Percentiles rank a stretch among this genome's conserved stretches.
Evolutionary conservation across 1,140 invertebrate genomes (phyloP).

Genomic region (Drosophila ironensis): DNA sequence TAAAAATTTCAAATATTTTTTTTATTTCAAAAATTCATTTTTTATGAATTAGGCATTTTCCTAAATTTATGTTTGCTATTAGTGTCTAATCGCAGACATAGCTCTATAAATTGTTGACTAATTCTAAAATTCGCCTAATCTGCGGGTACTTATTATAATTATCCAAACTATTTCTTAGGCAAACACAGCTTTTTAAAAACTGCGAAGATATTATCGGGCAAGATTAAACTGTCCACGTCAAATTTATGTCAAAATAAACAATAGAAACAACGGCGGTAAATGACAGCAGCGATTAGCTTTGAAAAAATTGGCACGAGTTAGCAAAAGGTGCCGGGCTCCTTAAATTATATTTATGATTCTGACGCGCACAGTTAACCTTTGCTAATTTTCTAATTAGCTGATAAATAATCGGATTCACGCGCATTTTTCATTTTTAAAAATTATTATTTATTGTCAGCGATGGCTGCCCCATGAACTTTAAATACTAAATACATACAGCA

Average conservation of each 20-base stretch:
- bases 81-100: background rate
- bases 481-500: conserved; percentile 33
- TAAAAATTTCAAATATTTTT: no score
- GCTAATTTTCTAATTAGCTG: conserved; percentile 73
- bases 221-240: conserved; percentile 68
- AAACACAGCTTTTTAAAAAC: conserved; percentile 17
- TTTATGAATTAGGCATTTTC: no score
- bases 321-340: conserved; percentile 12
- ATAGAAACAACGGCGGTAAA: conserved; percentile 39
- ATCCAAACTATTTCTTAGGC: conserved; percentile 24
- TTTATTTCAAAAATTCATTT: no score
- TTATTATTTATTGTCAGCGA: conserved; percentile 60
- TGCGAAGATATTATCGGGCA: conserved; percentile 34
- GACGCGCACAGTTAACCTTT: conserved; percentile 39
- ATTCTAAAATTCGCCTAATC: background rate
- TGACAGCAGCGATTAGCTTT: conserved; percentile 64
- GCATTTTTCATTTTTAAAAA: conserved; percentile 47
- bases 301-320: conserved; percentile 53
- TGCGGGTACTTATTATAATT: conserved; percentile 2
- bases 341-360: conserved; percentile 28
- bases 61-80: background rate
- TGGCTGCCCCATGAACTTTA: conserved; percentile 42
- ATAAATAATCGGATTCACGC: conserved; percentile 58
- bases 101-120: background rate
- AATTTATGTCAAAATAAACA: conserved; percentile 75